These are phyloP conservation scores for Coilia nasus DNA, from an alignment of 2,797 vertebrate genomes.

Conservation along the genomic window DNA sequence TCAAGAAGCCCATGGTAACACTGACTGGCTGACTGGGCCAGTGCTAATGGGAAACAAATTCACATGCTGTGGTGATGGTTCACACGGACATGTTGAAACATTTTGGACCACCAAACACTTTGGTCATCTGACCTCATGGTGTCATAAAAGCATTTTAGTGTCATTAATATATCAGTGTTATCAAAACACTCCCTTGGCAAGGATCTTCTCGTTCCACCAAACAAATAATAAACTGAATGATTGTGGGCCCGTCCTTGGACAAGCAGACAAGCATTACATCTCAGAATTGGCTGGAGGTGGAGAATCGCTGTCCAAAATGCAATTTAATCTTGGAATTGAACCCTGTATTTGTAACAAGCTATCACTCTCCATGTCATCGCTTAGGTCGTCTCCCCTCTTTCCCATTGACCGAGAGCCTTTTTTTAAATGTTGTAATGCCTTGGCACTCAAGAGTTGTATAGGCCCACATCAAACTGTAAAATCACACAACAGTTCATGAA, in stretches of 20 bases:
- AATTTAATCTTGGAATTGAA: neutral
- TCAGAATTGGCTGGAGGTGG: neutral
- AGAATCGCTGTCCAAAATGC: neutral
- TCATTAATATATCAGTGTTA: neutral
- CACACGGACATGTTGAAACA: neutral
- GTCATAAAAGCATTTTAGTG: neutral
- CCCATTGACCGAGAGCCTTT: neutral
- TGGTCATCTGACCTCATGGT: neutral
- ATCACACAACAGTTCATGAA: neutral
- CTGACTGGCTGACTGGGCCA: neutral
- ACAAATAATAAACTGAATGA: neutral
- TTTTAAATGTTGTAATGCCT: neutral
- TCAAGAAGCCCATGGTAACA: constrained; percentile 92
- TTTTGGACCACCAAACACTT: neutral
- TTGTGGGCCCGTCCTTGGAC: neutral
- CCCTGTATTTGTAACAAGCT: neutral
- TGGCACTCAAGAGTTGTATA: neutral
- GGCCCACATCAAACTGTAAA: neutral
- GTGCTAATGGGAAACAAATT: neutral
- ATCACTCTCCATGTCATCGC: constrained; percentile 1
- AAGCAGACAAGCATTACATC: neutral
- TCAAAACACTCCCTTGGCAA: neutral
- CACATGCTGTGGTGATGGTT: neutral
- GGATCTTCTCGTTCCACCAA: neutral
- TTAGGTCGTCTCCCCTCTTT: neutral